Evolutionary conservation across 1,140 invertebrate genomes (phyloP), one percentile per base, ranked within the genome.

Genomic region (Dysdera silvatica): DNA sequence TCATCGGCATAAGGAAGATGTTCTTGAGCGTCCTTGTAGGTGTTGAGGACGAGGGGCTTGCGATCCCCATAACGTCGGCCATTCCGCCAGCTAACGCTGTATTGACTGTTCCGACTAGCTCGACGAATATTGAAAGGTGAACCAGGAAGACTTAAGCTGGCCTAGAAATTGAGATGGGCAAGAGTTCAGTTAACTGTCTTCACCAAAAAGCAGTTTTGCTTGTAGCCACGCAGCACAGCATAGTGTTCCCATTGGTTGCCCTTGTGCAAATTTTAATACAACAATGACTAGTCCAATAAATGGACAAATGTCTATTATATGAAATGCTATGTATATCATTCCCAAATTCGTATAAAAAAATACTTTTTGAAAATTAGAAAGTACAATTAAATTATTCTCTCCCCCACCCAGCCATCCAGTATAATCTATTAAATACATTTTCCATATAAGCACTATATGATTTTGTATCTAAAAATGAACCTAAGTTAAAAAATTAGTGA

Each of bases 1-100:
- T 97, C 94, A 76, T 98, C 95, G 33, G 93, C 94, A 77, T 93
- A 98, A 14, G 95, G 95, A 71, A 98, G 83, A 77, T 96, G 91
- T 80, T 94, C 91, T 76, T 95, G 88, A 61, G 91, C 92, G 76
- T 97, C 94, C 73, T 95, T 81, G 80, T 95, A 95, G 55, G 90
- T 94, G 69, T 91, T 94, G 56, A 95, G 80, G 47, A 97, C 92
- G 60, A 97, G 80, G 7, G 93, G 93, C 75, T 95, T 95, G 62
- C 89, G 84, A 76, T 95, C 92, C 55, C 57, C 57, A 61, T 84
- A 83, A 45, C 87, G 81, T 53, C 77, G 72, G 51, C 78, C 74
- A 58, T 87, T 87, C 73, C 90, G 89, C 77, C 91, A 83, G 56
- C 59, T 67, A 31, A 68, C 65, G 66, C 89, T 86, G 80, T 92